Conservation (phyloP, 2,113 vertebrate species). For the Isichthys henryi region DNA sequence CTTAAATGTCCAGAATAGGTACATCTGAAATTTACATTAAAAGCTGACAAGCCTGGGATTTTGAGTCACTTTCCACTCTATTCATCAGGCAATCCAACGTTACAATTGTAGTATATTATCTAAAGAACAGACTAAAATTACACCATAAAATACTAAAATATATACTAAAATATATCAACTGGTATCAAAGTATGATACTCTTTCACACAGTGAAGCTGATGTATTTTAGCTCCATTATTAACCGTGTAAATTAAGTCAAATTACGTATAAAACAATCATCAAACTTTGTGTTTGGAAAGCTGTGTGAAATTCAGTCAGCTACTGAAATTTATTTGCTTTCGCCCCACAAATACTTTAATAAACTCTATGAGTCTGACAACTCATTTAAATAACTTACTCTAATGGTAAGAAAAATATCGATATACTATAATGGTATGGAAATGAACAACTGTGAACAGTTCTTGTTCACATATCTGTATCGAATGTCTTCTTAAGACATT, state of each 20-base stretch:
- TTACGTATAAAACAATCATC: not conserved
- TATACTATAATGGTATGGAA: not conserved
- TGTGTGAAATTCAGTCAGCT: not conserved
- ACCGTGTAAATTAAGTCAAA: not conserved
- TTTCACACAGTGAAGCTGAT: not conserved
- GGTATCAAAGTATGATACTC: not conserved
- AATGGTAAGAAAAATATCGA: not conserved
- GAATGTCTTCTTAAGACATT: not conserved
- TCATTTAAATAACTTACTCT: not conserved
- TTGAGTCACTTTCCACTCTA: not conserved
- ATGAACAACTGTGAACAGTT: not conserved
- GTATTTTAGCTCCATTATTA: not conserved
- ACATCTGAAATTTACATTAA: not conserved
- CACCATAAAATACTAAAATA: too few relatives aligned
- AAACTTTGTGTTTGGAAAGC: not conserved
- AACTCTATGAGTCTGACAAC: not conserved
- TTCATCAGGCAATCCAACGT: not conserved
- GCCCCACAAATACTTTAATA: not conserved
- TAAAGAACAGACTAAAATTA: not conserved
- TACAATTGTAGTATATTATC: not conserved
- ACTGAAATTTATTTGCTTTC: not conserved
- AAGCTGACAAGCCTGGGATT: not conserved
- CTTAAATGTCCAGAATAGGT: not conserved
- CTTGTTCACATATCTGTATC: not conserved
- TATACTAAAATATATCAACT: too few relatives aligned